A percentile compares a stretch with the other conserved stretches of the same genome.
Evolutionary conservation across 2,113 vertebrate species (phyloP).

Genomic region (Pseudopipra pipra): DNA sequence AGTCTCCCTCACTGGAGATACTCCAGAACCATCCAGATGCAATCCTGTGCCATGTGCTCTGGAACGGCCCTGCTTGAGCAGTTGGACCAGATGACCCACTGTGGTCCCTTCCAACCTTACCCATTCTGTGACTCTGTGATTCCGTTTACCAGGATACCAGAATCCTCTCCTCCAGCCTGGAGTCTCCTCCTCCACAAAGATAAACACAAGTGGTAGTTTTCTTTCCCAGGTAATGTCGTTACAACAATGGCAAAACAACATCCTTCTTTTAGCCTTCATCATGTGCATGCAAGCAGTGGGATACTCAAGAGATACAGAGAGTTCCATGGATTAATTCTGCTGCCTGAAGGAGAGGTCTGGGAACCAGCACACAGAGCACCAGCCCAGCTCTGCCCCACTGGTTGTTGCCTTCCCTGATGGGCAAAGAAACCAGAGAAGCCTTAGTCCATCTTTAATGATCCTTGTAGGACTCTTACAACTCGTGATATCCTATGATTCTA

Average conservation of each 20-base stretch:
- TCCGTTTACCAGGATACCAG: neutral
- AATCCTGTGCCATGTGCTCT: rapidly evolving
- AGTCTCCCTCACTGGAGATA: neutral
- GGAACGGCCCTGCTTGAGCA: neutral
- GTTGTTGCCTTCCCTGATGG: neutral
- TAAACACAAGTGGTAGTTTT: neutral
- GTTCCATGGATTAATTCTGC: neutral
- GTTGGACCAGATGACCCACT: neutral
- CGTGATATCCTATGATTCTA: rapidly evolving
- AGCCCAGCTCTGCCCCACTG: neutral
- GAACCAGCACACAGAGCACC: neutral
- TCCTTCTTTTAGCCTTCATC: neutral
- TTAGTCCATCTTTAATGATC: rapidly evolving
- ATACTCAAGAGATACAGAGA: neutral
- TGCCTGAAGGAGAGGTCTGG: neutral
- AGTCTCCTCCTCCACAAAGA: neutral
- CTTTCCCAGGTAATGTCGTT: rapidly evolving
- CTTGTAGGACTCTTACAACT: neutral
- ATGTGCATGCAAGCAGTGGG: rapidly evolving
- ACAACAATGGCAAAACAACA: neutral
- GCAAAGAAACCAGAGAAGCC: neutral
- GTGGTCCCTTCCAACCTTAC: neutral
- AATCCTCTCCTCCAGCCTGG: neutral
- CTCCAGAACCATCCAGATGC: neutral
- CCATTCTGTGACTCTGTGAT: neutral